Base-by-base conservation (phyloP, 1,140 invertebrate genomes). In the Ephestia elutella region DNA sequence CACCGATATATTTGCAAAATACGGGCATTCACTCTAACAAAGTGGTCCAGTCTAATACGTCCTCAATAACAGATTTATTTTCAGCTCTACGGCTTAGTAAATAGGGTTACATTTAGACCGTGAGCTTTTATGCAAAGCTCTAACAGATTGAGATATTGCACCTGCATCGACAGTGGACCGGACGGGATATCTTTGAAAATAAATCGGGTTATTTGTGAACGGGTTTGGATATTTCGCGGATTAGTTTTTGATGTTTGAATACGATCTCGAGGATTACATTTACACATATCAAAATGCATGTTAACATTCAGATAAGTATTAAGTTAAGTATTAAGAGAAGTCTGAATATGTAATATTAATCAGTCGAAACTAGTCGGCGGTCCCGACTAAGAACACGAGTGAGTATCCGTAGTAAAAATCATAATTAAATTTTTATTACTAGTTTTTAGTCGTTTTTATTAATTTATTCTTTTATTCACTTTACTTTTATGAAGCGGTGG, bases 221-320 rank as follows among this genome's bases (percentile, higher is more conserved):
- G n/a, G 38, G 10, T 44, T 15, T 44, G 13, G 38, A 13, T 44
- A 44, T 44, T 44, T 15, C n/a, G 38, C 2, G 38, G 38, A 44
- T 44, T 44, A 44, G 38, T 44, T 44, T 44, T 44, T 44, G 38
- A 44, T 44, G 38, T 44, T 44, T 44, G 38, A 44, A 44, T 44
- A 44, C 38, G 38, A 32, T 32, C 10, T 2, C 1, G n/a, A 44
- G n/a, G 1, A 44, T 15, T 44, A 13, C 38, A 15, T 44, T 44
- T n/a, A n/a, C n/a, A 15, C n/a, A 44, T 15, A 15, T 44, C 15
- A 44, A 44, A 44, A n/a, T n/a, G 21, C 21, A 25, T 25, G n/a
- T n/a, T 25, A 2, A 25, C 21, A 25, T 25, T 25, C 7, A 25
- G 21, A 25, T 25, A 25, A 2, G 21, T 25, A 25, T 25, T 25